These are phyloP conservation scores for Ypsolopha sequella DNA, from an alignment of 2,888 invertebrate species.

Conservation along the genomic window DNA sequence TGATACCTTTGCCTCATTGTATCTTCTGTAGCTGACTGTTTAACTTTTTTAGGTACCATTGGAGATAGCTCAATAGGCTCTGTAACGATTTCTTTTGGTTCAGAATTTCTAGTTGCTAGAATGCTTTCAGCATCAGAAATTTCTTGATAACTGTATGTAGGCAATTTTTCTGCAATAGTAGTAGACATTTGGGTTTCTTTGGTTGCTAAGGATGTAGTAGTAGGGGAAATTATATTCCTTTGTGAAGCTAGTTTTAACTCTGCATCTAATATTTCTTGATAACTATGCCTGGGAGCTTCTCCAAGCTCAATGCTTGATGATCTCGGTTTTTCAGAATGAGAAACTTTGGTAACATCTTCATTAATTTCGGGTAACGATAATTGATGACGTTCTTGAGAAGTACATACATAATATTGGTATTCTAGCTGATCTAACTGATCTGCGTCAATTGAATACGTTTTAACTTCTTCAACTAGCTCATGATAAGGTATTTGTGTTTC, in stretches of 20 bases:
- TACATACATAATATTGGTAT: conserved; percentile 36
- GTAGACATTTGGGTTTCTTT: no score
- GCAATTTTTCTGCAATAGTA: no score
- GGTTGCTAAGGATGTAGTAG: no score
- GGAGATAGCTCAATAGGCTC: no score
- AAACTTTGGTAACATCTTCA: conserved; percentile 8
- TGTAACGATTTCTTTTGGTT: no score
- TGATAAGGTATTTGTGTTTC: conserved; percentile 31
- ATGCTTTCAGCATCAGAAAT: no score
- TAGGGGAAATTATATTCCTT: conserved; percentile 3
- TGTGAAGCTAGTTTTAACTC: conserved; percentile 22
- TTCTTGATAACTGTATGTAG: no score
- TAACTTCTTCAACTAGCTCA: conserved; percentile 42
- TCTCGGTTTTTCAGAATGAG: neutral
- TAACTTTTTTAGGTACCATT: no score
- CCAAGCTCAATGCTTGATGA: conserved; percentile 8
- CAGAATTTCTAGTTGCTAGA: no score
- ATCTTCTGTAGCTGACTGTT: no score
- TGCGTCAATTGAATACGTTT: conserved; percentile 41
- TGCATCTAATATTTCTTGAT: conserved; percentile 28
- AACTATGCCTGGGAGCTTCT: conserved; percentile 15
- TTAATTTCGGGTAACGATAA: neutral
- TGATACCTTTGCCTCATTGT: no score
- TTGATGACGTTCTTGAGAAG: conserved; percentile 16
- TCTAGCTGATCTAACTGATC: conserved; percentile 35